Base-by-base conservation (phyloP, 2,888 invertebrate species). In the Campoletis raptor region DNA sequence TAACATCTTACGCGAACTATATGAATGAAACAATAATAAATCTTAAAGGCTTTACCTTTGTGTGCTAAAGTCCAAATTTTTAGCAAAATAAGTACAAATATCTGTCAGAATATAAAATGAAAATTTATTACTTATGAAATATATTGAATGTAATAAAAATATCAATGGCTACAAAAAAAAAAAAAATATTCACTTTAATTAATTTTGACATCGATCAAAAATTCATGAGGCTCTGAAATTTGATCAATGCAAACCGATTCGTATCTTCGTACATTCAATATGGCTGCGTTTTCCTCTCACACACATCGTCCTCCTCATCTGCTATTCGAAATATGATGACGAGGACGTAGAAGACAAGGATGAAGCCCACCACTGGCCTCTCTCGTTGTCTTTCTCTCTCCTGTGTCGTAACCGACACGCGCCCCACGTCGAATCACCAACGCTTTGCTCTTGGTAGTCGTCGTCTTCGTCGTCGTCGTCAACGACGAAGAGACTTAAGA, bases 391-490 rank as follows among this genome's bases (percentile, higher is more conserved):
- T 69, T 61, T 72, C 67, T 66, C 52, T 85, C 92, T 93, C 93
- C 92, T 92, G 91, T 92, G 92, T 93, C 91, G 91, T 93, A 92
- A 92, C 92, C 92, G 94, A 93, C 94, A 94, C 94, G 94, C 94
- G 94, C 94, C 94, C 93, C 91, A 92, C 92, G 90, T 90, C 89
- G 83, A 77, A 66, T 78, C 83, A 73, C 81, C 83, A 67, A 57
- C 57, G 80, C 85, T 61, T 78, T 57, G 24, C 52, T 78, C 64
- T 78, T 78, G 80, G 70, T 70, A 45, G 73, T 52, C 48, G 73
- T 37, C 61, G 12, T 61, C 83, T 54, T 37, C 73, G 64, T 36
- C 73, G 54, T 64, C 45, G 57, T 61, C 67, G 86, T 61, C 85
- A 52, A 30, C 45, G 73, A 45, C 82, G 77, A 69, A 61, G 73